Base-by-base conservation (phyloP, 37 sponge, comb jelly and placozoan species). In the Beroe ovata region DNA sequence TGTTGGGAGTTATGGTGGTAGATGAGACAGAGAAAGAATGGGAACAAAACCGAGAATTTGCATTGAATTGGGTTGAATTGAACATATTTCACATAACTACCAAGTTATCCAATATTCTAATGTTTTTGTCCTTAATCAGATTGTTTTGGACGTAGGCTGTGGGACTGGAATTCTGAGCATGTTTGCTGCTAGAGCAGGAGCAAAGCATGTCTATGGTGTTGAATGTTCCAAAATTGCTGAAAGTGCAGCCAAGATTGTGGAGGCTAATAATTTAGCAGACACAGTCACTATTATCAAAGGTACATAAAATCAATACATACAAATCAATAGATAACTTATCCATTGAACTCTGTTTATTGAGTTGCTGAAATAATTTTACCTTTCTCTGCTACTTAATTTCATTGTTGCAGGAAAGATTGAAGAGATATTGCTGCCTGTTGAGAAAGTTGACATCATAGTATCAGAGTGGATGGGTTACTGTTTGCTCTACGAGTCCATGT, bases 391-490 rank as follows among this genome's bases (percentile, higher is more conserved):
- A n/a, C n/a, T n/a, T n/a, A n/a, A n/a, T n/a, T n/a, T n/a, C n/a
- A n/a, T n/a, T n/a, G n/a, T 47, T 47, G 39, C 64, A 22, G 97
- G 97, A 0, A 97, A 97, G 90, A 89, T 97, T 60, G 97, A 97
- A 69, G 95, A 95, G 90, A 92, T 97, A n/a, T 59, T 91, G 14
- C 92, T 97, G 0, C 99, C 99, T 1, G 95, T 94, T 64, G 93
- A 93, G 16, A 72, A 93, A 39, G 95, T 97, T 21, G 95, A 95
- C 88, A 93, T 97, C 66, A 97, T 97, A 20, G 92, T 97, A 23
- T 94, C 94, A 0, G 98, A 97, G 91, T 97, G 98, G 98, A 97
- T 97, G 98, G 98, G 98, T 0, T 97, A 97, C 92, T 97, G 95
- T 38, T 92, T 97, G 36, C 95, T 97, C 92, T 97, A 97, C 72